These are phyloP conservation scores for Diaphora mendica DNA, from an alignment of 2,888 invertebrate genomes.

Conservation along the genomic window DNA sequence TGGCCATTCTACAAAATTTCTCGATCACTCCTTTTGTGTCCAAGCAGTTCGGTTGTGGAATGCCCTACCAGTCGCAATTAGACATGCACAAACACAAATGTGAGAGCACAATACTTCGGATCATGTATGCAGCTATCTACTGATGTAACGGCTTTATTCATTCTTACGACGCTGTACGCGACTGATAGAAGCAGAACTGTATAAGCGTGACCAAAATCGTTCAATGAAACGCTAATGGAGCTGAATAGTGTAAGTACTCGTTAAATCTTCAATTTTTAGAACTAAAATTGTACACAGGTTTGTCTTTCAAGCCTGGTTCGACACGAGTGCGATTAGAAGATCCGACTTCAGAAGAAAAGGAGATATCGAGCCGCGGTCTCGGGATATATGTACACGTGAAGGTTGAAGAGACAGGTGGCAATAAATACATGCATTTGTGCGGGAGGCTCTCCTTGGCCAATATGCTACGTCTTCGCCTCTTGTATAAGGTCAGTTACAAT, in stretches of 20 bases:
- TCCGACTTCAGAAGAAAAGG: conserved; percentile 20
- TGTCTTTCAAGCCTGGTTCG: conserved; percentile 63
- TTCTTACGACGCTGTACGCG: too few relatives aligned
- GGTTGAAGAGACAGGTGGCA: conserved; percentile 58
- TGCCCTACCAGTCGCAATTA: too few relatives aligned
- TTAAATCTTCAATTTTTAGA: background rate
- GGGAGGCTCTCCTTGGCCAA: conserved; percentile 72
- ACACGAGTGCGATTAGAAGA: conserved; percentile 60
- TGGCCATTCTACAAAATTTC: too few relatives aligned
- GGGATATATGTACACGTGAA: conserved; percentile 59
- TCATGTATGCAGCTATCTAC: too few relatives aligned
- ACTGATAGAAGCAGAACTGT: too few relatives aligned
- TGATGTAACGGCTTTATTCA: too few relatives aligned
- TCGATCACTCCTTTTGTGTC: too few relatives aligned
- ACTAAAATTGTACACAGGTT: conserved; percentile 52
- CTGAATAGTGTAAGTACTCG: background rate
- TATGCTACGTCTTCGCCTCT: conserved; percentile 64
- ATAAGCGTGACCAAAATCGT: too few relatives aligned
- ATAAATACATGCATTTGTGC: conserved; percentile 59
- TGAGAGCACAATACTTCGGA: too few relatives aligned
- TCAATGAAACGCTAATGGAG: background rate
- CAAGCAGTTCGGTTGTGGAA: too few relatives aligned
- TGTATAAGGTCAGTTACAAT: conserved; percentile 65
- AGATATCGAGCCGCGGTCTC: conserved; percentile 24
- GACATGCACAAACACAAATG: too few relatives aligned